These are phyloP conservation scores for Aleiodes alternator DNA, from an alignment of 2,888 invertebrate species.

Conservation along the genomic window DNA sequence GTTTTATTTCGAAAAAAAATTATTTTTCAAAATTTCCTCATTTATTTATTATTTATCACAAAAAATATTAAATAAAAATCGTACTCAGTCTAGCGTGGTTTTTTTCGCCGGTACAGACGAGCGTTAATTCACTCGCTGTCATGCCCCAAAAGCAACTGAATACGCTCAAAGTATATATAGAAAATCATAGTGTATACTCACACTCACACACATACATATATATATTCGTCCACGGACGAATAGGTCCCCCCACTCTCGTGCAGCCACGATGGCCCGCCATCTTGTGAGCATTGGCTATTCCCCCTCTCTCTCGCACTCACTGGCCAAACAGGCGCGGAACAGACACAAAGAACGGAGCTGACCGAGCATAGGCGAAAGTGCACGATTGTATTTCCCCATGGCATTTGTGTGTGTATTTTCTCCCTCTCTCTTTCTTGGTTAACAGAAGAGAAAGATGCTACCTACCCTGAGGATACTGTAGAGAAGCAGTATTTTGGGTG, in stretches of 20 bases:
- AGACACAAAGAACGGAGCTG: constrained; percentile 55
- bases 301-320: constrained; percentile 9
- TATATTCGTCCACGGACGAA: no score
- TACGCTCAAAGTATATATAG: constrained; percentile 31
- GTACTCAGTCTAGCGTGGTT: constrained; percentile 46
- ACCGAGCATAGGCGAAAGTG: constrained; percentile 48
- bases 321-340: constrained; percentile 1
- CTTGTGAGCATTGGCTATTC: constrained; percentile 44
- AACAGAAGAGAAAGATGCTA: constrained; percentile 33
- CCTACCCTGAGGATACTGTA: constrained; percentile 43
- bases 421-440: neutral
- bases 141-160: constrained; percentile 58
- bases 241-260: constrained; percentile 36
- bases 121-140: constrained; percentile 56
- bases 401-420: no score
- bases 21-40: no score
- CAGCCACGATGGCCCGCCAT: constrained; percentile 50
- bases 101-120: constrained; percentile 52
- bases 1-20: no score
- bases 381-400: constrained; percentile 45
- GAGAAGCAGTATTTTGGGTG: constrained; percentile 27
- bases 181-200: no score
- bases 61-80: neutral
- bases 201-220: no score
- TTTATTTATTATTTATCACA: no score